phyloP scores from a whole-genome alignment of 1,140 invertebrate species.

The Carcinoscorpius rotundicauda region DNA sequence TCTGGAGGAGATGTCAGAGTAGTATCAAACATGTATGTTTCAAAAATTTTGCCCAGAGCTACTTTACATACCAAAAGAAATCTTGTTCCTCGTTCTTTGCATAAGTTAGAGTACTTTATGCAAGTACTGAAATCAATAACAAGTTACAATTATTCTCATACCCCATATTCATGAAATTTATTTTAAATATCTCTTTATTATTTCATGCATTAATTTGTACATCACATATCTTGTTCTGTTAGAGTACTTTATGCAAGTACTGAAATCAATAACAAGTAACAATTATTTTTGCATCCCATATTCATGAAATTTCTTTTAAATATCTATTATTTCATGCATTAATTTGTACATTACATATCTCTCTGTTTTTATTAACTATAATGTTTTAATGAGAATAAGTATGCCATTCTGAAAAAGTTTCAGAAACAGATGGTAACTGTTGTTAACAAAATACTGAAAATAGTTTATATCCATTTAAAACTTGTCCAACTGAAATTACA shows the following conservation, averaged over 20 bases:
- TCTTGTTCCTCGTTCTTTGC: neutral
- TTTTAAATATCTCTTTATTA: neutral
- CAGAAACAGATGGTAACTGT: too few relatives aligned
- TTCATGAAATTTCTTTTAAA: neutral
- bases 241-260: slow-evolving; percentile 2
- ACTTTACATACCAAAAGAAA: neutral
- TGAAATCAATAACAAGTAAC: neutral
- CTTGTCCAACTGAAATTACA: too few relatives aligned
- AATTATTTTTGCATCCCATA: neutral
- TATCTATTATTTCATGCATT: too few relatives aligned
- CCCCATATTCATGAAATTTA: neutral
- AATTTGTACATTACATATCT: too few relatives aligned
- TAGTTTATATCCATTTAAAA: too few relatives aligned
- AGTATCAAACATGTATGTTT: neutral
- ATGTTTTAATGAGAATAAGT: too few relatives aligned
- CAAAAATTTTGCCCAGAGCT: neutral
- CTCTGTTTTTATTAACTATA: too few relatives aligned
- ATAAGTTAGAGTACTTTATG: neutral
- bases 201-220: too few relatives aligned
- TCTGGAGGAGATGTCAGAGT: neutral
- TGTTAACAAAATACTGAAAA: too few relatives aligned
- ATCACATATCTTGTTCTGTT: too few relatives aligned
- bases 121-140: neutral
- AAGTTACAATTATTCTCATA: neutral
- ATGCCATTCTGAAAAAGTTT: too few relatives aligned